Evolutionary conservation across 1,140 invertebrate species (phyloP), one percentile per base, ranked within the genome.

Genomic region (Solenopsis invicta): DNA sequence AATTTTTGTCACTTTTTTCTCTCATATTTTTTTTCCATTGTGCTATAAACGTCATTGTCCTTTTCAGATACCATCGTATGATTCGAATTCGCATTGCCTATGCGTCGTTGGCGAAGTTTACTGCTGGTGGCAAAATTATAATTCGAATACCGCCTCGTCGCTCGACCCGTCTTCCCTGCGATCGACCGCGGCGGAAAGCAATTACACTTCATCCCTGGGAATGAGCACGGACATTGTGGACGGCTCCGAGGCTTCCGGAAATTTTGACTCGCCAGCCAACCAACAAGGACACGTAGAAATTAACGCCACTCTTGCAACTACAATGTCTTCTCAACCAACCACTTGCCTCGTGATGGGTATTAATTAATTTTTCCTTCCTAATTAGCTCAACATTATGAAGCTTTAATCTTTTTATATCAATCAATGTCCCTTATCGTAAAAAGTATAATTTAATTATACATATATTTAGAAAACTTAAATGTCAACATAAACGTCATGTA

Each of bases 21-120:
- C 18, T 69, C 1, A 4, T 21, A 48, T 24, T 6, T 48, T 29
- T 64, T 48, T 48, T 48, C 0, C 18, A 59, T 1, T 41, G 41
- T 75, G 1, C 24, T 75, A 37, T 41, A 75, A 4, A 9, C 24
- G 2, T 4, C 8, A 13, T 84, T 48, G 3, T 66, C 50, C 85
- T 81, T 4, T 41, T 59, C 88, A 95, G 95, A 95, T 96, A 87
- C 93, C 93, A 12, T 93, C 95, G 24, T 90, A 92, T 64, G 97
- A 97, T 93, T 95, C 95, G 29, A 97, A 97, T 93, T 97, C 97
- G 89, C 96, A 97, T 90, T 97, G 97, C 92, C 94, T 97, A 18
- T 97, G 97, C 91, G 95, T 97, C 80, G 97, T 97, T 85, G 97
- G 97, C 12, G 97, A 97, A 92, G 96, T 97, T 94, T 97, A 97